These are phyloP conservation scores for Glandiceps talaboti DNA, from an alignment of 53 echinoderm and acorn worm genomes.

Conservation along the genomic window DNA sequence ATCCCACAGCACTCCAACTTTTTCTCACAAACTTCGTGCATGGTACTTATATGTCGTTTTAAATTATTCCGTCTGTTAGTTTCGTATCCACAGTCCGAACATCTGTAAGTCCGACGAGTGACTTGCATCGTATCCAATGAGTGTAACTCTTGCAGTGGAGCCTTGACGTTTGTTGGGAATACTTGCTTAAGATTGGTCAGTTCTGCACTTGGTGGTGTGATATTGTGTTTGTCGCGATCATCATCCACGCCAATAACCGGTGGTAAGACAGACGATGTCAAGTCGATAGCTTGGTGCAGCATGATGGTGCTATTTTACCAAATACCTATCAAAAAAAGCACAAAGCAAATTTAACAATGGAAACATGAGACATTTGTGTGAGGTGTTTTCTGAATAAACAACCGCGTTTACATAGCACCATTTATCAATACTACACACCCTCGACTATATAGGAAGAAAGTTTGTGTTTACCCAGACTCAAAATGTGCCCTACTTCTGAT, in stretches of 20 bases:
- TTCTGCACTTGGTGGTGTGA: neutral
- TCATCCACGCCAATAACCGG: neutral
- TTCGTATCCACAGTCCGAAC: slow-evolving; percentile 42
- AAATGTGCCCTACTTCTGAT: no score
- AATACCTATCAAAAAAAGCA: neutral
- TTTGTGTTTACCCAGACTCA: no score
- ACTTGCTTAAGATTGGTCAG: neutral
- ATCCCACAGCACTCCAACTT: slow-evolving; percentile 42
- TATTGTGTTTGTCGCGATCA: neutral
- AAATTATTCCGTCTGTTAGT: slow-evolving; percentile 49
- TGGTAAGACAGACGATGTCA: neutral
- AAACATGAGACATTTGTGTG: no score
- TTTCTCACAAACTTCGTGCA: slow-evolving; percentile 42
- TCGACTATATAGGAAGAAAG: no score
- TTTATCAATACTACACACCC: no score
- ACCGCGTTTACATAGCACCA: no score
- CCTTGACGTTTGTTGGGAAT: neutral
- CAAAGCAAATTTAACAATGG: no score
- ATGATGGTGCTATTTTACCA: neutral
- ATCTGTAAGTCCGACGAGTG: slow-evolving; percentile 13
- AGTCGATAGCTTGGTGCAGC: neutral
- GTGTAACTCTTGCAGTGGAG: neutral
- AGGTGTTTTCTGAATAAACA: no score
- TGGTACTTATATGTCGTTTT: slow-evolving; percentile 34
- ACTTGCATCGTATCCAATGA: slow-evolving; percentile 17